Evolutionary conservation across 2,797 vertebrate genomes (phyloP), one percentile per base, ranked within the genome.

Genomic region (Sciurus vulgaris): DNA sequence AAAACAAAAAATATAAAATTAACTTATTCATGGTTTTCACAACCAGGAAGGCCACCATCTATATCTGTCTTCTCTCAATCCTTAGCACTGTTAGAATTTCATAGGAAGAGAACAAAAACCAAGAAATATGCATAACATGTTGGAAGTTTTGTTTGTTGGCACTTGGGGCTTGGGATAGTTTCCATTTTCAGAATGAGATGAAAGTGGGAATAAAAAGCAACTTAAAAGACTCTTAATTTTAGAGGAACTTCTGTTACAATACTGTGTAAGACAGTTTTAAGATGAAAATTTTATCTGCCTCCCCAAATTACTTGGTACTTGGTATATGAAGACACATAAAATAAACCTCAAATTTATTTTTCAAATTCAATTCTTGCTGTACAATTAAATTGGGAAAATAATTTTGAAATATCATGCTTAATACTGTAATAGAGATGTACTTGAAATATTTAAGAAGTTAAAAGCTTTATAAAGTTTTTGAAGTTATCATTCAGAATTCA

Each of bases 311-410:
- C 2, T 73, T 69, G 44, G 54, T 30, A 84, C 1, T 33, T 76
- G 12, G 7, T 56, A 30, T 41, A 78, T 26, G 11, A 94, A 92
- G 20, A 26, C 6, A 5, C 20, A 35, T 51, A 49, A 56, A 95
- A 28, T 65, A 44, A 76, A 49, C 85, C 49, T 79, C 6, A 0
- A 81, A 33, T 63, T 15, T 69, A 3, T 85, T 93, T 89, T 73
- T 81, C 54, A 93, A 93, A 59, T 67, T 77, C 94, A 91, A 26
- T 73, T 83, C 22, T 91, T 91, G 11, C 59, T 49, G 30, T 89
- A 5, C 7, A 87, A 93, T 26, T 41, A 86, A 94, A 90, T 87
- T 0, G 14, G 72, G 14, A 87, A 95, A 83, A 17, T 1, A 3
- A 72, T 74, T 93, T 83, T n/a, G 18, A 84, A 22, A 7, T 4